Evolutionary conservation across 2,113 vertebrate genomes (phyloP).

Genomic region (Dasyprocta punctata): DNA sequence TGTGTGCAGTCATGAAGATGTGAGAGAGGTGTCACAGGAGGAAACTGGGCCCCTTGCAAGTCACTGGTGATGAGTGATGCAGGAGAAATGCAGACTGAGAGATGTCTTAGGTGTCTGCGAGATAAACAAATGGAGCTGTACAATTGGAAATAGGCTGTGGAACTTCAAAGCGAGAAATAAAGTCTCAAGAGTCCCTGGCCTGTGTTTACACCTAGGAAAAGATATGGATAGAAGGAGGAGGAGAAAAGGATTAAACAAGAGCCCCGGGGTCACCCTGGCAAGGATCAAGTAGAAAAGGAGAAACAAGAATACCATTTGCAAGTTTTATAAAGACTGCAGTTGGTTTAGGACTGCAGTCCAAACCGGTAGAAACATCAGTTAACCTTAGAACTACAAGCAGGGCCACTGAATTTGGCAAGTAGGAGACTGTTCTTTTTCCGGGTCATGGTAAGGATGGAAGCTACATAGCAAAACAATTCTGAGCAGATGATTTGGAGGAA

Average conservation of each 20-base stretch:
- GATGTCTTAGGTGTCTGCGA: background rate
- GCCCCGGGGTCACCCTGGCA: background rate
- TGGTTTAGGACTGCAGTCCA: background rate
- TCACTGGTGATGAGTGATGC: too few species aligned
- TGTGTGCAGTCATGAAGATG: background rate
- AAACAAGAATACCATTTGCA: background rate
- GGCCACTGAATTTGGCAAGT: background rate
- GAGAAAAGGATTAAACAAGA: background rate
- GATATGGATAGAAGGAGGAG: background rate
- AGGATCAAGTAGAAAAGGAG: background rate
- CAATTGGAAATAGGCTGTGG: background rate
- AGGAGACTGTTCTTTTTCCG: background rate
- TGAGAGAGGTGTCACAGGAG: background rate
- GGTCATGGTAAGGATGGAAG: background rate
- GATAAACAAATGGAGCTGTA: background rate
- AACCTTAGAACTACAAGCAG: background rate
- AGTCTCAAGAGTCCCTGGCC: background rate
- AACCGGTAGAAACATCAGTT: background rate
- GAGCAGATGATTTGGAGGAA: background rate
- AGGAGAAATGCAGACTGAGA: background rate
- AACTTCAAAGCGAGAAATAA: background rate
- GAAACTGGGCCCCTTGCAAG: background rate
- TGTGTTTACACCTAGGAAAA: background rate
- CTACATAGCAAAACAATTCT: background rate
- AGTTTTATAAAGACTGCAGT: background rate